These are phyloP conservation scores for Choloepus hoffmanni DNA, from an alignment of 2,113 vertebrate species.

Conservation along the genomic window DNA sequence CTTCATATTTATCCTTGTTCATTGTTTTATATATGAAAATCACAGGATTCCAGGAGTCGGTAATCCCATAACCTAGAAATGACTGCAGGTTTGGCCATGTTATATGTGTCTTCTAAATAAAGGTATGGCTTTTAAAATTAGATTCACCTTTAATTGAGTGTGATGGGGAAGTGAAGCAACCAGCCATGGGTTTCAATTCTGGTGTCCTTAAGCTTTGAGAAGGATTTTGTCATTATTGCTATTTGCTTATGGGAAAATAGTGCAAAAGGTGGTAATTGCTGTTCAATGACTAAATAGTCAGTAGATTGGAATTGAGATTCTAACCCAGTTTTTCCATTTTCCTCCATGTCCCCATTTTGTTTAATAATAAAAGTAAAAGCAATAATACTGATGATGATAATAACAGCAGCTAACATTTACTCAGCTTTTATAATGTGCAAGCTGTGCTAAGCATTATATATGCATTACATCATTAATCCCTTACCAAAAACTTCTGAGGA, in stretches of 20 bases:
- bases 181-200: not conserved
- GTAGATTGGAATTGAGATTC: not conserved
- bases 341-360: fast-evolving
- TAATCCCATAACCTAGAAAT: fast-evolving
- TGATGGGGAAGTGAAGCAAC: not conserved
- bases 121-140: not conserved
- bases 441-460: fast-evolving
- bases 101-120: fast-evolving
- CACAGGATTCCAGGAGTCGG: not conserved
- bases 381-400: fast-evolving
- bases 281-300: too few relatives aligned
- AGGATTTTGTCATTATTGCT: fast-evolving
- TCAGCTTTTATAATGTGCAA: fast-evolving
- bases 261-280: too few relatives aligned
- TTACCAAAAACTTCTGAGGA: not conserved
- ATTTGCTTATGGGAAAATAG: not conserved
- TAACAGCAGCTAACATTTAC: fast-evolving
- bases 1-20: not conserved
- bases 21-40: not conserved
- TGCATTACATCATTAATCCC: fast-evolving
- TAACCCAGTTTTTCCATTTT: not conserved
- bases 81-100: fast-evolving
- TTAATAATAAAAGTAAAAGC: too few relatives aligned
- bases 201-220: not conserved
- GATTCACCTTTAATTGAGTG: not conserved